Evolutionary conservation across 2,113 vertebrate genomes (phyloP).

Genomic region (Tetrao urogallus): DNA sequence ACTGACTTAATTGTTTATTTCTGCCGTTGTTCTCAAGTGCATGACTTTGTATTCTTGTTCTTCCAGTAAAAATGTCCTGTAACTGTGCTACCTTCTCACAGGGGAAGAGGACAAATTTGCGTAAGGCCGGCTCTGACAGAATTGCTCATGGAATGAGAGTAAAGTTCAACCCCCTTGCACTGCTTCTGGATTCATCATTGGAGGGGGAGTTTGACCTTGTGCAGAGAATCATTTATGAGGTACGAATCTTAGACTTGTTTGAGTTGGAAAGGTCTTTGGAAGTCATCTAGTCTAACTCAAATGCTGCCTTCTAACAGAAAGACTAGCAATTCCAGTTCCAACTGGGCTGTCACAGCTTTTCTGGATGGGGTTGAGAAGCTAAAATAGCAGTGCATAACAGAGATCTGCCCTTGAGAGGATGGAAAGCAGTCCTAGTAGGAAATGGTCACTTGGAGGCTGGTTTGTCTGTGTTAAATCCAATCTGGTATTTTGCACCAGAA

Average conservation of each 20-base stretch:
- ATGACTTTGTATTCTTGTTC: background rate
- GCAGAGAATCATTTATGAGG: constrained; percentile 98
- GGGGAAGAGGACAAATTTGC: constrained; percentile 97
- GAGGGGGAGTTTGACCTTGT: constrained; percentile 98
- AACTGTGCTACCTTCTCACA: constrained; percentile 53
- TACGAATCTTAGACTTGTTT: constrained; percentile 48
- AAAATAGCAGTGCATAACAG: background rate
- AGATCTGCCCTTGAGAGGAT: background rate
- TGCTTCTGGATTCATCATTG: constrained; percentile 96
- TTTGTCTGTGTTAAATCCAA: background rate
- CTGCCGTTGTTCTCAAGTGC: background rate
- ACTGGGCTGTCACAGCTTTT: background rate
- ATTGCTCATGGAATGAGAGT: constrained; percentile 95
- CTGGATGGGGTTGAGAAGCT: background rate
- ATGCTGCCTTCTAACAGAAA: background rate
- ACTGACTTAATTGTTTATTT: background rate
- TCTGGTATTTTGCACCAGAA: background rate
- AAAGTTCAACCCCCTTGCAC: constrained; percentile 94
- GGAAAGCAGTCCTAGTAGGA: background rate
- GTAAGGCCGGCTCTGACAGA: constrained; percentile 91
- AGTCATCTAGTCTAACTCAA: background rate
- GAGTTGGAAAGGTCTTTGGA: no score
- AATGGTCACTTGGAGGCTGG: background rate
- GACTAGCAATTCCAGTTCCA: background rate
- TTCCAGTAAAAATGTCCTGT: background rate